Base-by-base conservation (phyloP, 2,888 invertebrate genomes). In the Cheilosia vernalis region DNA sequence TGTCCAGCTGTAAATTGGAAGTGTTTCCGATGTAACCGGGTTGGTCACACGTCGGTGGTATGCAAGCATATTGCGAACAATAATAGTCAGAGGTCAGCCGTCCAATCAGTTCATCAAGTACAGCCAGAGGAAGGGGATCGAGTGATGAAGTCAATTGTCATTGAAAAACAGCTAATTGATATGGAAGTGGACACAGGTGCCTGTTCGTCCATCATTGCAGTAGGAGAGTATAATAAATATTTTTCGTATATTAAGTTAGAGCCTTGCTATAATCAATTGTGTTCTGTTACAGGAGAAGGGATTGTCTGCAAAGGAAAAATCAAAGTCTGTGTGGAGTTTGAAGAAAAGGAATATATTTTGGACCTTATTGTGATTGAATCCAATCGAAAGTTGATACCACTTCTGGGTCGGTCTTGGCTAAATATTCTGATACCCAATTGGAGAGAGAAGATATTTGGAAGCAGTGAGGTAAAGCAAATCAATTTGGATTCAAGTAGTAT, bases 291-390 rank as follows among this genome's bases (percentile, higher is more conserved):
- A 55, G 53, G 53, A 27, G 15, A 55, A 10, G 15, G 6, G 37
- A 44, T 21, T 7, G 5, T 40, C 19, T 49, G 30, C 33, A 40
- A 67, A 55, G 66, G 53, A 2, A 67, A 67, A 67, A 67, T 64
- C 66, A 55, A 40, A 17, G 66, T 67, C 42, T 30, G 66, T 6
- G 66, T 55, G 55, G 66, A 67, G 55, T 67, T 67, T 44, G 10
- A 24, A 9, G 27, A 44, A 24, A 13, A 61, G 21, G 2, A 15
- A 30, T 49, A 33, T 51, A 13, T 49, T 21, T 19, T 63, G 33
- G 63, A 64, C 6, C 19, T 64, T 10, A 49, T 49, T 27, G 63
- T 63, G 4, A 30, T 63, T 17, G 47, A 64, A 27, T 37, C 19
- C 19, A 10, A 49, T 33, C 4, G 49, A 2, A 19, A 33, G 30